phyloP scores from a whole-genome alignment of 2,888 invertebrate species.

The Lasioglossum villosulum region DNA sequence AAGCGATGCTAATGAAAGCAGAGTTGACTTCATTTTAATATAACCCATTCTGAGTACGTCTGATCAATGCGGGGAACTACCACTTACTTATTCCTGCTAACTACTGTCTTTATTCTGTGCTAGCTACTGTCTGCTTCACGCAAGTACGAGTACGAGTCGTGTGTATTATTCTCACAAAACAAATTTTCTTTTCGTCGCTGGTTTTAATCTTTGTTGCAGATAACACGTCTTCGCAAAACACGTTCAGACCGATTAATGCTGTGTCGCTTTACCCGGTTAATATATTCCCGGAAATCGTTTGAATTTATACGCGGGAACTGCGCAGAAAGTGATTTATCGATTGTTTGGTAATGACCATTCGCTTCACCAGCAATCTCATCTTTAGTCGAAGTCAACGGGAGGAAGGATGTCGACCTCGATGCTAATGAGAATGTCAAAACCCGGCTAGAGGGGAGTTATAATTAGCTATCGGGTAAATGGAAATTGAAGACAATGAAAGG shows the following conservation, averaged over 20 bases:
- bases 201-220: background rate
- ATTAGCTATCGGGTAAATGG: constrained; percentile 70
- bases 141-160: background rate
- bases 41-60: background rate
- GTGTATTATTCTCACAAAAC: background rate
- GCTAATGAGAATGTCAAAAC: constrained; percentile 76
- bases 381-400: constrained; percentile 28
- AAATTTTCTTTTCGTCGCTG: background rate
- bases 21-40: background rate
- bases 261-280: background rate
- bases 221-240: too few species aligned
- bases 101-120: too few species aligned
- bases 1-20: background rate
- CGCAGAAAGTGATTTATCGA: constrained; percentile 45
- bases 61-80: background rate
- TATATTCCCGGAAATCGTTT: constrained; percentile 15
- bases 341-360: constrained; percentile 44
- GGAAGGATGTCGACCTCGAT: constrained; percentile 29
- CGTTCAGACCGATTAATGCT: background rate
- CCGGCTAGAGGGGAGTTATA: constrained; percentile 44
- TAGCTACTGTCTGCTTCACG: background rate
- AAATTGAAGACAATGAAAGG: constrained; percentile 52
- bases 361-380: constrained; percentile 36
- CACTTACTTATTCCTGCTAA: background rate
- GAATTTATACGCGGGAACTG: constrained; percentile 14